Evolutionary conservation across 1,140 invertebrate genomes (phyloP).

Genomic region (Stegodyphus mimosarum): DNA sequence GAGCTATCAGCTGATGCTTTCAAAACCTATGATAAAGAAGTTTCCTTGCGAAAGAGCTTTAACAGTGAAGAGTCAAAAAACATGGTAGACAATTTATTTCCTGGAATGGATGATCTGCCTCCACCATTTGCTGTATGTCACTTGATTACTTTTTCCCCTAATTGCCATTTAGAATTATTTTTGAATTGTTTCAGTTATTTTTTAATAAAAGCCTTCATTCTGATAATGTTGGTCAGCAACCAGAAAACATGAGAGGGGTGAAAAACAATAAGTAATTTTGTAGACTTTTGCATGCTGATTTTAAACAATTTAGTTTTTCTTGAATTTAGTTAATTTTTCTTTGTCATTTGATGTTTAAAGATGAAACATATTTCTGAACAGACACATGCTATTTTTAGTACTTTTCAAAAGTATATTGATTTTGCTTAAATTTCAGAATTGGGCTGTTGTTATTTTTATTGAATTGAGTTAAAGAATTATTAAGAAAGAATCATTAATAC

Average conservation of each 20-base stretch:
- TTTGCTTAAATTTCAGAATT: too few species aligned
- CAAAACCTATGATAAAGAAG: slow-evolving; percentile 82
- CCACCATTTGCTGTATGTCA: slow-evolving; percentile 79
- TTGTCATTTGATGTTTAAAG: background rate
- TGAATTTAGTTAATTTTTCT: background rate
- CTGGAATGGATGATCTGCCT: slow-evolving; percentile 86
- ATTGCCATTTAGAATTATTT: background rate
- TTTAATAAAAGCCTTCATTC: background rate
- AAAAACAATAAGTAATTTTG: background rate
- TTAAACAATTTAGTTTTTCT: background rate
- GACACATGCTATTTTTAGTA: too few species aligned
- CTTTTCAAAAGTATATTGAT: too few species aligned
- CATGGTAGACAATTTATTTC: slow-evolving; percentile 86
- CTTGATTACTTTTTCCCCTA: too few species aligned
- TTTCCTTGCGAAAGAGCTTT: slow-evolving; percentile 78
- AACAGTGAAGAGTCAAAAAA: slow-evolving; percentile 82
- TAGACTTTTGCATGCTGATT: background rate
- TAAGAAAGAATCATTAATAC: too few species aligned
- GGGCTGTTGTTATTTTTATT: too few species aligned
- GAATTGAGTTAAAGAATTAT: too few species aligned
- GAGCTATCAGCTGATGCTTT: slow-evolving; percentile 80
- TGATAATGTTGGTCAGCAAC: background rate
- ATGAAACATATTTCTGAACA: too few species aligned
- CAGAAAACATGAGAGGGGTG: too few species aligned
- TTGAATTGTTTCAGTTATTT: background rate